A percentile compares a stretch with the other conserved stretches of the same genome.
phyloP scores from a whole-genome alignment of 2,797 vertebrate genomes.

The Coluber constrictor region DNA sequence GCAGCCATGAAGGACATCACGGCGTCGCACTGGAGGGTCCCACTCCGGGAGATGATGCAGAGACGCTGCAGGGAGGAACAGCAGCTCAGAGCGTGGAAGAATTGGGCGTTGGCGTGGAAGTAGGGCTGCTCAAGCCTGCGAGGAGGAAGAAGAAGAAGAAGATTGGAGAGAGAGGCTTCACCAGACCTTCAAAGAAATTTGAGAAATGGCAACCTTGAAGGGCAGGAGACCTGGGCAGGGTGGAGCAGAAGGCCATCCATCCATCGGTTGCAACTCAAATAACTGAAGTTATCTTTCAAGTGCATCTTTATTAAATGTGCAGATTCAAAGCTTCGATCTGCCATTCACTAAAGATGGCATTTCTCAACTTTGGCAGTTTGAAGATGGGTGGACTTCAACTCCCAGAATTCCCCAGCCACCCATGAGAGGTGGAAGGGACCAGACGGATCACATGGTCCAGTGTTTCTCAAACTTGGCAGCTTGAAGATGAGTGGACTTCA shows the following conservation, averaged over 20 bases:
- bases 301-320: background rate
- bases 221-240: background rate
- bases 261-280: background rate
- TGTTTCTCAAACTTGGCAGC: too few species aligned
- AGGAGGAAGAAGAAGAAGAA: slow-evolving; percentile 28
- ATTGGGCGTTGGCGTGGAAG: slow-evolving; percentile 82
- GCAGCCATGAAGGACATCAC: slow-evolving; percentile 83
- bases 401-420: too few species aligned
- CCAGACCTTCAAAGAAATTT: too few species aligned
- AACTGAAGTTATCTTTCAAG: background rate
- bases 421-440: too few species aligned
- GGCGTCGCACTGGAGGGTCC: slow-evolving; percentile 85
- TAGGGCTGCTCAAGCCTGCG: slow-evolving; percentile 93
- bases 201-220: background rate
- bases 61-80: slow-evolving; percentile 85
- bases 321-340: too few species aligned
- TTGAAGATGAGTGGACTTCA: too few species aligned
- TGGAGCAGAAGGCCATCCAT: too few species aligned
- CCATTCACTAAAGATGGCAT: too few species aligned
- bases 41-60: slow-evolving; percentile 91
- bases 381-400: too few species aligned
- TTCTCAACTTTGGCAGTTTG: too few species aligned
- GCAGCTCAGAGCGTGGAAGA: slow-evolving; percentile 90
- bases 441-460: too few species aligned
- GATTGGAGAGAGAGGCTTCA: background rate